phyloP scores from a whole-genome alignment of 2,797 vertebrate genomes.

The Hippocampus kuda region DNA sequence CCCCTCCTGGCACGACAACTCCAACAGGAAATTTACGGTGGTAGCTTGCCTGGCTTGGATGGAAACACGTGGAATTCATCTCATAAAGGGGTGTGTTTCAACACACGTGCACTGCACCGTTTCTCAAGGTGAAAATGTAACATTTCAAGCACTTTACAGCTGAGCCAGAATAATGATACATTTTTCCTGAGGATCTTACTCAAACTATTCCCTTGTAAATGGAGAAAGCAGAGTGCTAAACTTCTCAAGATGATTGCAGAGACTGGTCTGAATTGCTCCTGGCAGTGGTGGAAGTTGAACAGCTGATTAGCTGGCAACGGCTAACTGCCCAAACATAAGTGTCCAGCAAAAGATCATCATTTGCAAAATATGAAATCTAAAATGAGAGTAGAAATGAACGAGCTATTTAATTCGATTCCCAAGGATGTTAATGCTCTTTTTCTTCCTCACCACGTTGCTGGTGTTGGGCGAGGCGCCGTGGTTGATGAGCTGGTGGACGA shows the following conservation, averaged over 20 bases:
- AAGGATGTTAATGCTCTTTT: neutral
- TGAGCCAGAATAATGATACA: neutral
- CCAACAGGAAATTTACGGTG: slow-evolving; percentile 1
- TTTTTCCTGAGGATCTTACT: neutral
- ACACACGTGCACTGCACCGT: neutral
- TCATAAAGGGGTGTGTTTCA: neutral
- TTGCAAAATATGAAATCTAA: no score
- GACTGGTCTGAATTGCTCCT: no score
- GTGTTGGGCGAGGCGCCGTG: slow-evolving; percentile 91
- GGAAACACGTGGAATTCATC: slow-evolving; percentile 7
- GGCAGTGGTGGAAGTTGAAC: no score
- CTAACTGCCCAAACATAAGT: no score
- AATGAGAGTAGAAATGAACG: no score
- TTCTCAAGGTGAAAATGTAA: neutral
- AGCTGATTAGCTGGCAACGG: no score
- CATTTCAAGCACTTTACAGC: neutral
- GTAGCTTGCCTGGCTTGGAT: neutral
- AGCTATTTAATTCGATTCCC: no score
- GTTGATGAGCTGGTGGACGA: slow-evolving; percentile 90
- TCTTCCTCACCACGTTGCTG: slow-evolving; percentile 70
- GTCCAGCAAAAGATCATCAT: no score
- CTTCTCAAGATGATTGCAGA: no score
- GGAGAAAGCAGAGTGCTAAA: no score
- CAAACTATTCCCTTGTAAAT: neutral
- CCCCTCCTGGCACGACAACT: neutral